These are phyloP conservation scores for Alosa alosa DNA, from an alignment of 2,113 vertebrate species.

Conservation along the genomic window DNA sequence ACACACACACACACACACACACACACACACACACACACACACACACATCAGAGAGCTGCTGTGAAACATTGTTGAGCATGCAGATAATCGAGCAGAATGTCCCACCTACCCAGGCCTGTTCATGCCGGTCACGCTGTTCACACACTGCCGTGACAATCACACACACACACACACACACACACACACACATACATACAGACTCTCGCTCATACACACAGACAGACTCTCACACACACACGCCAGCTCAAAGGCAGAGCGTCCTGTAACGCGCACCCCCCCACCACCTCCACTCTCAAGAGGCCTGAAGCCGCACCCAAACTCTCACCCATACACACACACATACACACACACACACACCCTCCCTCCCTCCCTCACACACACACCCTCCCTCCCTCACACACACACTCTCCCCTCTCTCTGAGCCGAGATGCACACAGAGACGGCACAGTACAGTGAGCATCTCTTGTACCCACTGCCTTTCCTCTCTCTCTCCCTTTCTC, in stretches of 20 bases:
- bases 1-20: constrained; percentile 28
- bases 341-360: not conserved
- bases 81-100: constrained; percentile 37
- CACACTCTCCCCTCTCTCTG: not conserved
- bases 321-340: not conserved
- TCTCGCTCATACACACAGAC: not conserved
- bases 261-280: constrained; percentile 28
- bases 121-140: constrained; percentile 55
- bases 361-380: not conserved
- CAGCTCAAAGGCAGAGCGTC: not conserved
- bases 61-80: constrained; percentile 24
- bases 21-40: constrained; percentile 26
- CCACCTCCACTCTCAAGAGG: constrained; percentile 24
- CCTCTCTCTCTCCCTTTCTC: constrained; percentile 1
- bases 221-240: not conserved
- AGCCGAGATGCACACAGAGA: not conserved
- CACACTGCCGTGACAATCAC: constrained; percentile 28
- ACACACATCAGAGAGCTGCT: not conserved
- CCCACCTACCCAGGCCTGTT: constrained; percentile 57
- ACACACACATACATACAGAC: constrained; percentile 32
- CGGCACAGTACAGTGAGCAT: not conserved
- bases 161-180: constrained; percentile 31
- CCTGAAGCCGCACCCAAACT: not conserved
- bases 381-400: not conserved
- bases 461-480: constrained; percentile 14